These are phyloP conservation scores for Esperia sulphurella DNA, from an alignment of 2,888 invertebrate genomes.

Conservation along the genomic window DNA sequence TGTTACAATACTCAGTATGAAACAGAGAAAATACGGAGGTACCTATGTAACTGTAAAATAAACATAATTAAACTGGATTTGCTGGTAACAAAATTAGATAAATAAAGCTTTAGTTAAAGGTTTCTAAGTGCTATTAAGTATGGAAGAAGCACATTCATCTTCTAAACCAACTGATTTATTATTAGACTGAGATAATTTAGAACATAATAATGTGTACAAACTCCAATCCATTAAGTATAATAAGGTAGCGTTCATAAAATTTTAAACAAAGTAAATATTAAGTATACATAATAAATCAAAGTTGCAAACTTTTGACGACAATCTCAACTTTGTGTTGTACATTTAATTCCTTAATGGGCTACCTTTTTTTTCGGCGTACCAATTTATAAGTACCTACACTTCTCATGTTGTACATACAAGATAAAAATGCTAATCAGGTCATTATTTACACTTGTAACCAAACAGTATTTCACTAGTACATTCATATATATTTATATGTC, in stretches of 20 bases:
- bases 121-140: neutral
- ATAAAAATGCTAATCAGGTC: slow-evolving; percentile 66
- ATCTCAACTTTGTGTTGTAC: neutral
- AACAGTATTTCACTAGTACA: slow-evolving; percentile 24
- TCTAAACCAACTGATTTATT: neutral
- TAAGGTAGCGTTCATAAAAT: neutral
- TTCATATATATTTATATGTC: slow-evolving; percentile 19
- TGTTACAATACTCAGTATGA: no score
- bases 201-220: neutral
- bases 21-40: no score
- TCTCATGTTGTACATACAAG: slow-evolving; percentile 37
- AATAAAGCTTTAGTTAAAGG: neutral
- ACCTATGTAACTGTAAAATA: no score
- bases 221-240: slow-evolving; percentile 5
- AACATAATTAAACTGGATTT: neutral
- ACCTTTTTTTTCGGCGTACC: neutral
- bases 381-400: neutral
- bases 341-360: neutral
- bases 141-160: neutral
- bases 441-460: slow-evolving; percentile 59
- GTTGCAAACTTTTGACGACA: neutral
- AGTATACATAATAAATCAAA: neutral
- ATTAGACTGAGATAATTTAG: neutral
- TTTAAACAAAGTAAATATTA: neutral
- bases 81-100: neutral